Evolutionary conservation across 2,888 invertebrate genomes (phyloP).

Genomic region (Phymatocera aterrima): DNA sequence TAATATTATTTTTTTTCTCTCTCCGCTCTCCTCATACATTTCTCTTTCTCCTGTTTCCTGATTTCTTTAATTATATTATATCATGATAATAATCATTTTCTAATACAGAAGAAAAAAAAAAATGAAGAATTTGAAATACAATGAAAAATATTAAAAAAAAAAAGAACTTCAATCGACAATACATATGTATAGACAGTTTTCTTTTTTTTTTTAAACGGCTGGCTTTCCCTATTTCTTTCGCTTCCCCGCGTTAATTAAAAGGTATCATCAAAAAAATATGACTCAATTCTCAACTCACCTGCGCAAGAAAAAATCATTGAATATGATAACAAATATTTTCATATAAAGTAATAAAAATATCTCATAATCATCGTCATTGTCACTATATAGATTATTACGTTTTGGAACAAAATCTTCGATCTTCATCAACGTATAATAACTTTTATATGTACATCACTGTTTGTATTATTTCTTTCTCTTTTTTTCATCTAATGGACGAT

Average conservation of each 20-base stretch:
- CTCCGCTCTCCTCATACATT: no score
- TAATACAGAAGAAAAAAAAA: not conserved
- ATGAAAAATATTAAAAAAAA: not conserved
- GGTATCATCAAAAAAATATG: slow-evolving; percentile 71
- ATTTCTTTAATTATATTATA: not conserved
- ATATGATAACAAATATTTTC: slow-evolving; percentile 53
- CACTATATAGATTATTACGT: slow-evolving; percentile 52
- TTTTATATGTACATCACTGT: slow-evolving; percentile 48
- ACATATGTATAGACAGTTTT: not conserved
- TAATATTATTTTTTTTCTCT: no score
- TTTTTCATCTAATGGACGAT: slow-evolving; percentile 47
- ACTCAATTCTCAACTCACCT: slow-evolving; percentile 75
- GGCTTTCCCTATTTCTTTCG: slow-evolving; percentile 73
- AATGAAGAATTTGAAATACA: not conserved
- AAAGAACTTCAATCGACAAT: not conserved
- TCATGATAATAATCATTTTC: no score
- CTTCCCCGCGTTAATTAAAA: slow-evolving; percentile 73
- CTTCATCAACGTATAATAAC: slow-evolving; percentile 66
- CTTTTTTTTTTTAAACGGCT: slow-evolving; percentile 66
- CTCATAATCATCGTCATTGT: slow-evolving; percentile 46
- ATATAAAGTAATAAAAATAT: not conserved
- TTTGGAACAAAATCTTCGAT: slow-evolving; percentile 65
- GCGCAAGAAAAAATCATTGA: slow-evolving; percentile 72
- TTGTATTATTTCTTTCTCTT: slow-evolving; percentile 41
- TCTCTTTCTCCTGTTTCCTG: not conserved